Base-by-base conservation (phyloP, 1,140 invertebrate genomes). In the Andrena cerasifolii region DNA sequence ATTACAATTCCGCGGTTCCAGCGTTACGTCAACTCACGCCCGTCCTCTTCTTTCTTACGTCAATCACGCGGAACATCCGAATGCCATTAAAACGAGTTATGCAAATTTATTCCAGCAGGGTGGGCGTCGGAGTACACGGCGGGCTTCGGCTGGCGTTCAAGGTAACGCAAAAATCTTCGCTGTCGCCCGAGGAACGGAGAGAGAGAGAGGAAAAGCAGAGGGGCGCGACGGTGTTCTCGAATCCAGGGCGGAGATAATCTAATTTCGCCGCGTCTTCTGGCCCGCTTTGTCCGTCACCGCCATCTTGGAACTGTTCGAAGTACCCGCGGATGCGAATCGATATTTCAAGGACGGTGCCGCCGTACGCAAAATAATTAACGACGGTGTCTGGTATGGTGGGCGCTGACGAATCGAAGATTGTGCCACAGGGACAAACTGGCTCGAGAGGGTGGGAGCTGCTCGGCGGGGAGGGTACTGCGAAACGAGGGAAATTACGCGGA, bases 261-360 rank as follows among this genome's bases (percentile, higher is more conserved):
- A 80, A 82, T 84, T 82, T 82, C 40, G 61, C 68, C n/a, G 63
- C 73, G 61, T 84, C 72, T 84, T 86, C 72, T 73, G 70, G 61
- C 71, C 67, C 65, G 79, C 43, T 83, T 58, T 67, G 47, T 75
- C 47, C 80, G 72, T 74, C 70, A 74, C 80, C 79, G 82, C 84
- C 84, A 84, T 86, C 73, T 84, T 82, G 82, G 75, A 84, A 81
- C 83, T 74, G 83, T 86, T 83, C 75, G 33, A 83, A 66, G 75
- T 49, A 45, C 59, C 53, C 78, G 14, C 58, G 43, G 62, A 61
- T 79, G 56, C 65, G 59, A 84, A 84, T 86, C 84, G 79, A 86
- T 86, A 85, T 73, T 68, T 68, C 78, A 82, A 78, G 79, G 75
- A 84, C 83, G 72, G 56, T 43, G n/a, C 59, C n/a, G 65, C 56